Evolutionary conservation across 2,113 vertebrate genomes (phyloP).

Genomic region (Pristiophorus japonicus): DNA sequence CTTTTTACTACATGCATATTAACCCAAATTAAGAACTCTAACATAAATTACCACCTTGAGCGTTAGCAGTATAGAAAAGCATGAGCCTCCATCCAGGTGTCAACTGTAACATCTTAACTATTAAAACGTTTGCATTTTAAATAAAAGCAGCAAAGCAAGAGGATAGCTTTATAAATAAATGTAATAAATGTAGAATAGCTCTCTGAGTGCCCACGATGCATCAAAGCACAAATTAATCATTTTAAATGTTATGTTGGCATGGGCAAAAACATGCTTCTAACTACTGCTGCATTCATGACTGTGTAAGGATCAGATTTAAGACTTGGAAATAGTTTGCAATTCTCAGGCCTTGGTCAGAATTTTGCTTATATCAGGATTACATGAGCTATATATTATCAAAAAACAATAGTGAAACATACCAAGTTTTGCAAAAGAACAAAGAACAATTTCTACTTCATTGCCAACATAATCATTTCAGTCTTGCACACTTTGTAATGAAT

Average conservation of each 20-base stretch:
- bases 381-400: neutral
- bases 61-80: neutral
- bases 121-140: neutral
- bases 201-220: neutral
- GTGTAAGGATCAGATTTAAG: neutral
- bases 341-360: neutral
- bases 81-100: neutral
- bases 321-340: neutral
- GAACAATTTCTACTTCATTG: conserved; percentile 66
- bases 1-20: conserved; percentile 33
- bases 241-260: neutral
- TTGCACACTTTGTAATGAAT: conserved; percentile 93
- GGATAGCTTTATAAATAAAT: neutral
- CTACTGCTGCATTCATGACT: neutral
- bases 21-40: conserved; percentile 27
- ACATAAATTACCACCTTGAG: conserved; percentile 29
- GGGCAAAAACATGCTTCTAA: neutral
- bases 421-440: conserved; percentile 32
- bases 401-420: neutral
- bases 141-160: neutral
- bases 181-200: neutral
- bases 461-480: conserved; percentile 96
- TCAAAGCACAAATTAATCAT: neutral
- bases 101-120: neutral
- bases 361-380: conserved; percentile 10